Evolutionary conservation across 2,113 vertebrate genomes (phyloP), one percentile per base, ranked within the genome.

Genomic region (Butorides virescens): DNA sequence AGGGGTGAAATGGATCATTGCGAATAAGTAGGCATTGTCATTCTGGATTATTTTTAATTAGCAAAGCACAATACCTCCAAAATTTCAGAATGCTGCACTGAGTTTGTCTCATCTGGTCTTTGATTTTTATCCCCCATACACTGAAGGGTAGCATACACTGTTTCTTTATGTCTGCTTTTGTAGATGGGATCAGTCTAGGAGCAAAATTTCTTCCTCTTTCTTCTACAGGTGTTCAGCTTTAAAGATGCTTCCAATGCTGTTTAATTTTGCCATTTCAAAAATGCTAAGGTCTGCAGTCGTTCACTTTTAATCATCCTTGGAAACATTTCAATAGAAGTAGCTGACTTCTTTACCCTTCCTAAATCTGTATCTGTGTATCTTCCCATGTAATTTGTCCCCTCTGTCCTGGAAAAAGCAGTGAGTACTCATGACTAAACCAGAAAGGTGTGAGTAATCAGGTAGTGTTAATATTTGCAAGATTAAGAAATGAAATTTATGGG

Each of bases 401-500:
- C 23, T 29, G 30, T 23, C 46, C 32, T 42, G 39, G 73, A 74
- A 91, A 92, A 92, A 47, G 50, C 59, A 77, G 14, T 21, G 37
- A 95, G 34, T 49, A 21, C 55, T 68, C 49, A 65, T 1, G 26
- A 87, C 34, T 91, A 75, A 70, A 87, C 4, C 49, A 95, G 77
- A 72, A 49, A 58, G 34, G 32, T 59, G 70, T 86, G 74, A 95
- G 83, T 70, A 83, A 80, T 92, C 76, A 88, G 56, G 49, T n/a
- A 74, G 59, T 50, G 77, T 88, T 90, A 97, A 83, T 88, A 87
- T 94, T 93, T 95, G 75, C 70, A 93, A 59, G 63, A 42, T 25
- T 88, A 82, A 89, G 66, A 94, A 95, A 76, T n/a, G 17, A 46
- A 86, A 94, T 93, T 90, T 88, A 58, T 74, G 26, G 70, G 95